Percentiles rank a stretch among this genome's conserved stretches.
phyloP scores from a whole-genome alignment of 2,113 vertebrate species.

The Neotoma lepida region DNA sequence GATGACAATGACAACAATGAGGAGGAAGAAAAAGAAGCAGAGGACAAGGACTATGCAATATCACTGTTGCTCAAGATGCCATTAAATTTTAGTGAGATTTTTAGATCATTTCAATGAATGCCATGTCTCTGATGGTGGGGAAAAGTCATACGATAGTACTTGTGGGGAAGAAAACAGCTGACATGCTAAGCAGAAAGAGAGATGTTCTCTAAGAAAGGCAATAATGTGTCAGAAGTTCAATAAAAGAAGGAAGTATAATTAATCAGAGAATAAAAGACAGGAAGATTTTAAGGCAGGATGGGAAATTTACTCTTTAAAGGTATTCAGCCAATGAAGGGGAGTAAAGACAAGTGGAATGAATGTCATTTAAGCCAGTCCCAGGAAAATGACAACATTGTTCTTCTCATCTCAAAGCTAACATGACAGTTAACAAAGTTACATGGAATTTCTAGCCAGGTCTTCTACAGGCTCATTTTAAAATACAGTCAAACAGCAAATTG shows the following conservation, averaged over 20 bases:
- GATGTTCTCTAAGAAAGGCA: background rate
- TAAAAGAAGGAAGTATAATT: background rate
- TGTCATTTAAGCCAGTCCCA: background rate
- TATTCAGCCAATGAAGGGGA: background rate
- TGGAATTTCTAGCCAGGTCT: background rate
- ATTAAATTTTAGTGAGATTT: background rate
- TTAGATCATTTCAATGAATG: background rate
- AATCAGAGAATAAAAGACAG: background rate
- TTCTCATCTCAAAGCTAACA: background rate
- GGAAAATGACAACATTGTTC: background rate
- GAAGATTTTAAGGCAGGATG: background rate
- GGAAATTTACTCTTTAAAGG: background rate
- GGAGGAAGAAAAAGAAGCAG: background rate
- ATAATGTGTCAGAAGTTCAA: background rate
- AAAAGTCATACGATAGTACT: background rate
- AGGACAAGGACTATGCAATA: background rate
- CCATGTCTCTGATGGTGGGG: background rate
- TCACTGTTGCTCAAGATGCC: background rate
- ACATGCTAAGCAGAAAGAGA: background rate
- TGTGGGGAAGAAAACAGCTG: background rate
- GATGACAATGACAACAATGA: background rate
- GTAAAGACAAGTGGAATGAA: background rate
- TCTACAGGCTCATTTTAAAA: background rate
- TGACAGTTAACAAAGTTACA: background rate
- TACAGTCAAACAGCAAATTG: background rate